Evolutionary conservation across 2,113 vertebrate species (phyloP).

Genomic region (Seriola dumerili): DNA sequence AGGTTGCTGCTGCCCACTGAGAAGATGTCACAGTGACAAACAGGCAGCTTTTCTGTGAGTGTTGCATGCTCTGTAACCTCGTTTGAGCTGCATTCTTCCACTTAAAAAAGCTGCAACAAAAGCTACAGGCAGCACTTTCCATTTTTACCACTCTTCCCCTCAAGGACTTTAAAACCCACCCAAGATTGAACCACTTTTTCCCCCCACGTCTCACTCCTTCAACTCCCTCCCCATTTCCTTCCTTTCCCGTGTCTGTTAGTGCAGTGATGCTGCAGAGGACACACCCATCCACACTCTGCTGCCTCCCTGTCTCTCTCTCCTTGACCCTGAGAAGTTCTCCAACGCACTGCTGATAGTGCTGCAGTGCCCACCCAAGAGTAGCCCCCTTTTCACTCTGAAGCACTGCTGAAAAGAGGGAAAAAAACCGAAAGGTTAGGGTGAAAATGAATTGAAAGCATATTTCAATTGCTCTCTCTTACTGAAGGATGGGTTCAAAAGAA

Average conservation of each 20-base stretch:
- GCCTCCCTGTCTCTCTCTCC: conserved; percentile 40
- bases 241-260: conserved; percentile 43
- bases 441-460: conserved; percentile 17
- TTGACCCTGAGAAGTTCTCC: conserved; percentile 75
- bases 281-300: conserved; percentile 69
- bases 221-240: conserved; percentile 27
- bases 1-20: conserved; percentile 35
- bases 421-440: conserved; percentile 21
- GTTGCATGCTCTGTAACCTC: neutral
- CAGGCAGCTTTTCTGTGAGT: conserved; percentile 10
- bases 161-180: conserved; percentile 55
- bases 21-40: conserved; percentile 37
- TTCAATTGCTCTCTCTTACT: neutral
- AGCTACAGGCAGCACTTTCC: neutral
- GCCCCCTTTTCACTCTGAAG: conserved; percentile 20
- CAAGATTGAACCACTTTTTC: conserved; percentile 54
- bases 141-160: conserved; percentile 37
- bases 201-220: conserved; percentile 19
- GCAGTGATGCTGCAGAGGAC: conserved; percentile 82
- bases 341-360: conserved; percentile 57
- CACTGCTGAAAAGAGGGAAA: neutral
- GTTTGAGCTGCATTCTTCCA: conserved; percentile 17
- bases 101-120: conserved; percentile 21
- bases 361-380: conserved; percentile 70
- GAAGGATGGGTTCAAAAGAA: conserved; percentile 1